Evolutionary conservation across 1,140 invertebrate genomes (phyloP).

Genomic region (Drosophila watanabei): DNA sequence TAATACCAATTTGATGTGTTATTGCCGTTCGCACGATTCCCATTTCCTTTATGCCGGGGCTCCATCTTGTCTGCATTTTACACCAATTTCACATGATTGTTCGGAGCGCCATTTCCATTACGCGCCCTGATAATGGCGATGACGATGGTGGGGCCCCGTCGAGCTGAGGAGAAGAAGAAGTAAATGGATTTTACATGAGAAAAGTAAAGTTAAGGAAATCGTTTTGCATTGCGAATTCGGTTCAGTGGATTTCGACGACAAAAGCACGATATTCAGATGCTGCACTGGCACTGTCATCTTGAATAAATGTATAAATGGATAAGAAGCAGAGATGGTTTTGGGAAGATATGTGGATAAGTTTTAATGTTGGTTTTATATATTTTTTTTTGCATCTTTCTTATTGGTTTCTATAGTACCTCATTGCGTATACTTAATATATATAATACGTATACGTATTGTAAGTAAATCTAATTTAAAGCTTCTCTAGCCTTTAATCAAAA

Average conservation of each 20-base stretch:
- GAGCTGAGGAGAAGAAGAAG: conserved; percentile 8
- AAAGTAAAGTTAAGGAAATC: conserved; percentile 41
- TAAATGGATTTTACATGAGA: conserved; percentile 43
- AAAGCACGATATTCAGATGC: background rate
- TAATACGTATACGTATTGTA: background rate
- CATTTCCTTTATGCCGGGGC: conserved; percentile 41
- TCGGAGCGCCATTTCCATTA: conserved; percentile 70
- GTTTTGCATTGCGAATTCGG: conserved; percentile 33
- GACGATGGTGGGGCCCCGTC: conserved; percentile 11
- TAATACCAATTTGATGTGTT: conserved; percentile 78
- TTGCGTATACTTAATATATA: background rate
- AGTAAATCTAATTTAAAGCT: background rate
- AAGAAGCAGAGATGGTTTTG: too few relatives aligned
- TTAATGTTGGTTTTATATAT: background rate
- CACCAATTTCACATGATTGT: conserved; percentile 80
- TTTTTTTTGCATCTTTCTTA: background rate
- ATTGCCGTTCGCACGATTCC: conserved; percentile 48
- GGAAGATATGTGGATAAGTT: background rate
- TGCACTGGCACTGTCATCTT: background rate
- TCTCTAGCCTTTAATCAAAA: background rate
- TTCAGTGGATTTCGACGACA: conserved; percentile 12
- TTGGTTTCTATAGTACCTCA: background rate
- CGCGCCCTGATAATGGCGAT: conserved; percentile 30
- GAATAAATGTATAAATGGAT: background rate
- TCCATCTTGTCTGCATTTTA: conserved; percentile 47